Evolutionary conservation across 1,140 invertebrate genomes (phyloP).

Genomic region (Bombus cullumanus): DNA sequence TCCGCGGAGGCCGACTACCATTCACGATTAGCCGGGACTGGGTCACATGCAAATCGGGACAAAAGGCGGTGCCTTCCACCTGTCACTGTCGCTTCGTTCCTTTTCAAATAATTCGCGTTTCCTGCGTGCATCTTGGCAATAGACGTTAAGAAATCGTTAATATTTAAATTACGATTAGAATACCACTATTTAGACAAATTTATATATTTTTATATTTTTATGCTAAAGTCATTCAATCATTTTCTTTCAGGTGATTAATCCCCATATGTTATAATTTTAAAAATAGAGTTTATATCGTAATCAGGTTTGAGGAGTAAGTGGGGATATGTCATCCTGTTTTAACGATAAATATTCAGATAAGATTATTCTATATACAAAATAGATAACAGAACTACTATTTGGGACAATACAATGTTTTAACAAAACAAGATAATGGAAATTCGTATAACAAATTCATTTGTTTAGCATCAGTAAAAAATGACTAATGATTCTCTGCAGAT

Average conservation of each 20-base stretch:
- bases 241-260: slow-evolving; percentile 1
- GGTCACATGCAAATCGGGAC: slow-evolving; percentile 68
- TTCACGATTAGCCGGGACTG: slow-evolving; percentile 58
- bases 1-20: slow-evolving; percentile 52
- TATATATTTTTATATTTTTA: background rate
- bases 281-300: background rate
- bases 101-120: slow-evolving; percentile 22
- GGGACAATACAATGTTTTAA: too few species aligned
- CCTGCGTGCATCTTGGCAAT: background rate
- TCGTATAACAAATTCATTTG: background rate
- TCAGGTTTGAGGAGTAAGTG: background rate
- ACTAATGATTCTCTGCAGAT: background rate
- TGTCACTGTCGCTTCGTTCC: slow-evolving; percentile 45
- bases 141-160: background rate
- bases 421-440: background rate
- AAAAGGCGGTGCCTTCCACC: slow-evolving; percentile 35
- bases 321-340: background rate
- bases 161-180: background rate
- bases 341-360: too few species aligned
- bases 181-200: background rate
- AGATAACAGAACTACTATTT: too few species aligned
- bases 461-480: background rate
- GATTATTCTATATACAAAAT: too few species aligned
- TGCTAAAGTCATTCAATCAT: background rate
- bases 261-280: background rate